Percentiles rank a stretch among this genome's conserved stretches.
phyloP scores from a whole-genome alignment of 1,140 invertebrate genomes.

The Leptinotarsa lineolata region DNA sequence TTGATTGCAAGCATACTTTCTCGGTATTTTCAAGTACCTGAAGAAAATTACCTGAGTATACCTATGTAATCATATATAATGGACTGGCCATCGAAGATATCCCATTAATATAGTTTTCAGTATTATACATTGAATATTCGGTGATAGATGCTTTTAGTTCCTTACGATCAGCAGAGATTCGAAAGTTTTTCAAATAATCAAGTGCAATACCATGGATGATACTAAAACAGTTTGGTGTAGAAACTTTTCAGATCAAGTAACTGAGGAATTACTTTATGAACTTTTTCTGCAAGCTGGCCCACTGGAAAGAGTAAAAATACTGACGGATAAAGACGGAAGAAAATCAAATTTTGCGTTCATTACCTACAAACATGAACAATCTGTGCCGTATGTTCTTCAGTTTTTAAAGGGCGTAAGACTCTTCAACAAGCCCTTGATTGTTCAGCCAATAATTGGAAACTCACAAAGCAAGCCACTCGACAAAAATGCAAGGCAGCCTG shows the following conservation, averaged over 20 bases:
- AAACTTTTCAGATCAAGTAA: conserved; percentile 74
- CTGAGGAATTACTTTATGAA: conserved; percentile 78
- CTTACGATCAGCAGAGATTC: too few relatives aligned
- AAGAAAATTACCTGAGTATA: too few relatives aligned
- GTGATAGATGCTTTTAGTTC: too few relatives aligned
- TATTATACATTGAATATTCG: too few relatives aligned
- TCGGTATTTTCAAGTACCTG: too few relatives aligned
- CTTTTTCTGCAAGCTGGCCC: conserved; percentile 84
- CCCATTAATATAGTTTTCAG: too few relatives aligned
- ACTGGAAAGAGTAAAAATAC: conserved; percentile 72
- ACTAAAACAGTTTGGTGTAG: conserved; percentile 74
- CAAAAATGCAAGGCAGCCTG: background rate
- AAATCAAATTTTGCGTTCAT: conserved; percentile 73
- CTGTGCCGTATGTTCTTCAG: conserved; percentile 58
- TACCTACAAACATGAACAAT: conserved; percentile 72
- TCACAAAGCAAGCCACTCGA: background rate
- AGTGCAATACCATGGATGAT: conserved; percentile 55
- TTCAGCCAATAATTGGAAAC: conserved; percentile 19
- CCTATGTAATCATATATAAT: too few relatives aligned
- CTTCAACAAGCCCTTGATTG: conserved; percentile 22
- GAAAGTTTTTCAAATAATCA: too few relatives aligned
- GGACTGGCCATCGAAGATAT: too few relatives aligned
- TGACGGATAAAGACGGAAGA: conserved; percentile 71
- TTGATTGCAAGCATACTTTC: too few relatives aligned
- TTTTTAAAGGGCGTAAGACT: conserved; percentile 29